These are phyloP conservation scores for Lysiphlebus fabarum DNA, from an alignment of 1,140 invertebrate species.

Conservation along the genomic window DNA sequence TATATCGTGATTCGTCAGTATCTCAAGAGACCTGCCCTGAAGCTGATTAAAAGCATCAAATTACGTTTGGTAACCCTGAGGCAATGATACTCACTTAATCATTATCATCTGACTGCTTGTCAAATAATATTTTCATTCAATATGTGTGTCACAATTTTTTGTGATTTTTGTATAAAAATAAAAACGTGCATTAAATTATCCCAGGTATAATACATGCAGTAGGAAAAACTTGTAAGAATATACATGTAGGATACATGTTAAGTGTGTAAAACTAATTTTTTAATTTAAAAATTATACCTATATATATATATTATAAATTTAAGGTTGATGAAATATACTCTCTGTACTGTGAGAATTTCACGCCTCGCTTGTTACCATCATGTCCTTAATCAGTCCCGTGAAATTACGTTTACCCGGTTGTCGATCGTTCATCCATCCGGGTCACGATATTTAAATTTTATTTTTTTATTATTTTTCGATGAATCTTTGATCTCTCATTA, in stretches of 20 bases:
- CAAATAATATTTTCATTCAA: not conserved
- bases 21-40: conserved; percentile 10
- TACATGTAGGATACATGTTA: no score
- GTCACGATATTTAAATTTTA: not conserved
- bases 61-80: conserved; percentile 34
- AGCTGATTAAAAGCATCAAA: conserved; percentile 50
- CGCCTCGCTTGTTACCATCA: conserved; percentile 28
- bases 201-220: no score
- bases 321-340: no score
- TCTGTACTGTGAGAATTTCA: conserved; percentile 21
- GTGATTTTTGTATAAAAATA: no score
- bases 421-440: conserved; percentile 21
- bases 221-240: no score
- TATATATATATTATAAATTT: no score
- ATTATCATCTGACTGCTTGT: not conserved
- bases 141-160: no score
- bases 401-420: conserved; percentile 30
- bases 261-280: no score
- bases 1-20: conserved; percentile 13
- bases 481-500: not conserved
- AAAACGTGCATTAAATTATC: no score
- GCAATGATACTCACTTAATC: not conserved
- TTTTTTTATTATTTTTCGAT: not conserved
- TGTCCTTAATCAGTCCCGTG: conserved; percentile 29
- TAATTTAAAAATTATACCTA: no score